Evolutionary conservation across 1,140 invertebrate species (phyloP).

Genomic region (Lasioglossum baleicum): DNA sequence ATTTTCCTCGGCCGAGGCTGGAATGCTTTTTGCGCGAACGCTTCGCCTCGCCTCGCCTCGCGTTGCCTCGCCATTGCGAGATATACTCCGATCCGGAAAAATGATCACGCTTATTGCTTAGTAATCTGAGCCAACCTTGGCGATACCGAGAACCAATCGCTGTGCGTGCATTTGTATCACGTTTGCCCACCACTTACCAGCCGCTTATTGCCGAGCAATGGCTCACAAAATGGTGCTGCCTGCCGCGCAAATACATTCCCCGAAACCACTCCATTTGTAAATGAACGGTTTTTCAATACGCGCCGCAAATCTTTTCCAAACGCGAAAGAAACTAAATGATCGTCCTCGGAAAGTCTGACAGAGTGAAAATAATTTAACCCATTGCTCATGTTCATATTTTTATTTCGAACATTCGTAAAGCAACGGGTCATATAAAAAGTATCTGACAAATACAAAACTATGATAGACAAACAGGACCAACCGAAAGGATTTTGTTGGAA

Average conservation of each 20-base stretch:
- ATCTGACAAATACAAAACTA: too few species aligned
- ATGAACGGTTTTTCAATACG: too few species aligned
- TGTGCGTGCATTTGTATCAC: slow-evolving; percentile 10
- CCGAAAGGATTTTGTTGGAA: too few species aligned
- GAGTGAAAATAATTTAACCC: too few species aligned
- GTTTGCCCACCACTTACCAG: background rate
- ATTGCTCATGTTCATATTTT: too few species aligned
- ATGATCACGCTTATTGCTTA: slow-evolving; percentile 20
- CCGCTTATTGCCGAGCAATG: background rate
- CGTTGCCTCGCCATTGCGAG: slow-evolving; percentile 8
- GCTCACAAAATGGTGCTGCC: background rate
- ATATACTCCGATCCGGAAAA: slow-evolving; percentile 8
- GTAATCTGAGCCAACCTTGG: background rate
- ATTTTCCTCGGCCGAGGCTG: slow-evolving; percentile 43
- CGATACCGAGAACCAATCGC: slow-evolving; percentile 19
- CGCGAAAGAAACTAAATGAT: too few species aligned
- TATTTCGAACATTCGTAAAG: too few species aligned
- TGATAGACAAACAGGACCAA: too few species aligned
- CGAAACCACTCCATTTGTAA: background rate
- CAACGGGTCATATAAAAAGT: too few species aligned
- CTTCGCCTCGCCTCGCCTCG: background rate
- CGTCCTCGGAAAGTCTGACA: too few species aligned
- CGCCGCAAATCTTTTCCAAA: too few species aligned
- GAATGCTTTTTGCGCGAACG: slow-evolving; percentile 31
- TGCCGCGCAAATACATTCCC: background rate